Evolutionary conservation across 2,797 vertebrate species (phyloP).

Genomic region (Helicolenus hilgendorfi): DNA sequence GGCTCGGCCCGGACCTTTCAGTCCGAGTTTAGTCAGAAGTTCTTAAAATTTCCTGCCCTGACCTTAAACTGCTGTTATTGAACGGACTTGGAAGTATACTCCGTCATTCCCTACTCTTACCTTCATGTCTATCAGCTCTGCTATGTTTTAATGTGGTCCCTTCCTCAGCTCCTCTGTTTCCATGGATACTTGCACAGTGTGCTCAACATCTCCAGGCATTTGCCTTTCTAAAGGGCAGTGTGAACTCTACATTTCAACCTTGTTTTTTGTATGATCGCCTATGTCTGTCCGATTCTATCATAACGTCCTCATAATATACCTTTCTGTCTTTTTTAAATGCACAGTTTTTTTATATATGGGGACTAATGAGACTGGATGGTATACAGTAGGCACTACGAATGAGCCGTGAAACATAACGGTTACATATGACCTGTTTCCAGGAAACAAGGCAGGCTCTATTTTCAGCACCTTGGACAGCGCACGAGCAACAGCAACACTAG

Average conservation of each 20-base stretch:
- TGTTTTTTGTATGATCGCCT: conserved; percentile 48
- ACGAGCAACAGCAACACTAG: conserved; percentile 51
- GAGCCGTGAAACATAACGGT: conserved; percentile 50
- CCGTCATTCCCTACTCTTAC: conserved; percentile 45
- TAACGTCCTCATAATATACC: conserved; percentile 9
- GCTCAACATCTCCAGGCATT: conserved; percentile 87
- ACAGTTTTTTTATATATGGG: conserved; percentile 6
- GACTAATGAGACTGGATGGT: conserved; percentile 48
- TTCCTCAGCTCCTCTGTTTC: conserved; percentile 88
- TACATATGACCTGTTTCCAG: conserved; percentile 77
- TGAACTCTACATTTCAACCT: conserved; percentile 82
- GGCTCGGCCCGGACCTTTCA: conserved; percentile 21
- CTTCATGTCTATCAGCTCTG: conserved; percentile 78
- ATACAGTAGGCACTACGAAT: conserved; percentile 18
- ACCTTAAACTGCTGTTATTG: conserved; percentile 63
- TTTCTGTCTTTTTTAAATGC: conserved; percentile 20
- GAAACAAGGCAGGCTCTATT: conserved; percentile 75
- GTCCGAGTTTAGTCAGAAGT: conserved; percentile 31
- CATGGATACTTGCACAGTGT: conserved; percentile 90
- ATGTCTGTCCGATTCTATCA: neutral
- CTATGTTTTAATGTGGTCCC: conserved; percentile 81
- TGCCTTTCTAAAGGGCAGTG: conserved; percentile 89
- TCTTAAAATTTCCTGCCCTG: conserved; percentile 43
- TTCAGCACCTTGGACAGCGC: conserved; percentile 78
- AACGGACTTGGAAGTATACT: conserved; percentile 37